Evolutionary conservation across 2,888 invertebrate genomes (phyloP).

Genomic region (Trissoscelio sp.): DNA sequence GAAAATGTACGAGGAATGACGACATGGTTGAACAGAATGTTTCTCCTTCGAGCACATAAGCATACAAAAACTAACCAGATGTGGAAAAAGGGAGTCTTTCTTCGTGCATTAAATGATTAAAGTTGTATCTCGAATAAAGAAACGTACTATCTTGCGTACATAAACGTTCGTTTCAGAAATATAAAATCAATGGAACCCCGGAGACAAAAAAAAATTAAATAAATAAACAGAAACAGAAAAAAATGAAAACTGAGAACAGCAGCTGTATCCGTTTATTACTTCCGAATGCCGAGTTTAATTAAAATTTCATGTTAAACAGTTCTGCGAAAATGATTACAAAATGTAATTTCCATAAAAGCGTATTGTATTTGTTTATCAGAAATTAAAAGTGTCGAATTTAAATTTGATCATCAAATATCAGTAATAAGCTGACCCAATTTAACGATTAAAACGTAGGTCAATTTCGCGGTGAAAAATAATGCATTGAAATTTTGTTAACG

Average conservation of each 20-base stretch:
- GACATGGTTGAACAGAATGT: slow-evolving; percentile 37
- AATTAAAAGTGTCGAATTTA: not conserved
- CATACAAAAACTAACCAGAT: slow-evolving; percentile 52
- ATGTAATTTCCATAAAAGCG: not conserved
- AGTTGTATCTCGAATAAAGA: slow-evolving; percentile 47
- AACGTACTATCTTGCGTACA: slow-evolving; percentile 16
- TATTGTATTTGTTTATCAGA: not conserved
- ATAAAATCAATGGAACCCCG: slow-evolving; percentile 1
- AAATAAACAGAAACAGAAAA: not conserved
- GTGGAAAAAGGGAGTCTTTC: slow-evolving; percentile 44
- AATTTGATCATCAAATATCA: too few species aligned
- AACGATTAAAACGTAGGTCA: too few species aligned
- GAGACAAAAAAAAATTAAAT: slow-evolving; percentile 4
- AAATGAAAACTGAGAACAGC: not conserved
- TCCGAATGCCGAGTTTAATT: not conserved
- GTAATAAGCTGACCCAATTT: too few species aligned
- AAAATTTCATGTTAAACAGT: not conserved
- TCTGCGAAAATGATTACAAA: not conserved
- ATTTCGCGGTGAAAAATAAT: too few species aligned
- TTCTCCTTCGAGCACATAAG: slow-evolving; percentile 38
- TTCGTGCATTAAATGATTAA: slow-evolving; percentile 61
- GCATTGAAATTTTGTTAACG: too few species aligned
- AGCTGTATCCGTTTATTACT: not conserved
- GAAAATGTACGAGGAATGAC: slow-evolving; percentile 37
- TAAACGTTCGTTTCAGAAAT: slow-evolving; percentile 36